Percentiles rank a stretch among this genome's conserved stretches.
Conservation (phyloP, 2,888 invertebrate species). For the Theretra japonica region DNA sequence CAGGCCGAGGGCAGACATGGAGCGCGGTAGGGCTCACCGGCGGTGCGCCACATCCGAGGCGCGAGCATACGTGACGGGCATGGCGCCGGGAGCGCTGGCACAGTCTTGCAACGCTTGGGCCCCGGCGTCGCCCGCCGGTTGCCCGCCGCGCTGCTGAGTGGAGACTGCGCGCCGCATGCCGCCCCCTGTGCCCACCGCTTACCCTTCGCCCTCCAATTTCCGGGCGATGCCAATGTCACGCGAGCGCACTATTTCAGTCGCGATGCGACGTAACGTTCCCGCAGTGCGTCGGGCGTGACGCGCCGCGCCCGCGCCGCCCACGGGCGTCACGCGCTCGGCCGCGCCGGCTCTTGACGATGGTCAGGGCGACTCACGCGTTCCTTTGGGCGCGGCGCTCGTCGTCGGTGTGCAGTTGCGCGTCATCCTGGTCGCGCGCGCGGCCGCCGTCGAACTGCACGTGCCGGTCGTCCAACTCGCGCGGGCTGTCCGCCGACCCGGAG, state of each 20-base stretch:
- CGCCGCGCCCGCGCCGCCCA: neutral
- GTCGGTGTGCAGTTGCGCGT: slow-evolving; percentile 49
- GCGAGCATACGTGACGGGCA: slow-evolving; percentile 66
- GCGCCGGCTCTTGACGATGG: neutral
- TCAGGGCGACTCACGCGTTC: slow-evolving; percentile 57
- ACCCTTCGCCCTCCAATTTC: slow-evolving; percentile 10
- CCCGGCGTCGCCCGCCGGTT: neutral
- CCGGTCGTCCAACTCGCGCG: slow-evolving; percentile 57
- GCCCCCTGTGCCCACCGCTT: slow-evolving; percentile 29
- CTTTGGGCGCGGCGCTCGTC: slow-evolving; percentile 66
- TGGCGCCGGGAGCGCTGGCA: slow-evolving; percentile 35
- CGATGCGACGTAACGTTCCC: slow-evolving; percentile 45
- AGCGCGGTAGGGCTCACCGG: neutral
- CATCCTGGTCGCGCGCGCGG: slow-evolving; percentile 44
- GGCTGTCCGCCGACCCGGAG: slow-evolving; percentile 26
- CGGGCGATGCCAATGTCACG: slow-evolving; percentile 62
- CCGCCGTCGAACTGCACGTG: slow-evolving; percentile 68
- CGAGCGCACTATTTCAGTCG: slow-evolving; percentile 54
- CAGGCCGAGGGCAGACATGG: neutral
- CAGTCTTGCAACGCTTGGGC: neutral
- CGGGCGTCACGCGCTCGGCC: neutral
- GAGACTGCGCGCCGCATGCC: neutral
- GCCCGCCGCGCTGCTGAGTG: neutral
- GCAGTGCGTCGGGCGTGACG: neutral
- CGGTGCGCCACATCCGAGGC: slow-evolving; percentile 9